These are phyloP conservation scores for Alcis repandata DNA, from an alignment of 2,888 invertebrate species.

Conservation along the genomic window DNA sequence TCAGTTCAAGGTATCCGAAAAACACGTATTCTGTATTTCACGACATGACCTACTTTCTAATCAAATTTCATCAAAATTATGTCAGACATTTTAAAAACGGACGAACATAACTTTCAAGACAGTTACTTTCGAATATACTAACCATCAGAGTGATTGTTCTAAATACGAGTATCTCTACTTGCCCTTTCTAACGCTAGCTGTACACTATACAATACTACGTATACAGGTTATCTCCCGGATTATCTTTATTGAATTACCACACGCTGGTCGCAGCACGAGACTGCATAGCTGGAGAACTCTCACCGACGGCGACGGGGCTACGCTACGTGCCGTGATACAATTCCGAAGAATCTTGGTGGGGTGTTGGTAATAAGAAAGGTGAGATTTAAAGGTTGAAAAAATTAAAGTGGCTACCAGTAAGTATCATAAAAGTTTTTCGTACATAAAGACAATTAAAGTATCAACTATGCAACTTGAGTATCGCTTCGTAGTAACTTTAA, in stretches of 20 bases:
- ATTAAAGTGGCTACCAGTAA: too few relatives aligned
- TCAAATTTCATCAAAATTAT: too few relatives aligned
- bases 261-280: slow-evolving; percentile 77
- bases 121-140: too few relatives aligned
- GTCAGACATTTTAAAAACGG: too few relatives aligned
- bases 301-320: neutral
- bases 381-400: neutral
- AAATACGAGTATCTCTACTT: neutral
- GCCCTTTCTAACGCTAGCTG: slow-evolving; percentile 8
- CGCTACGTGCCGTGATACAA: slow-evolving; percentile 16
- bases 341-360: slow-evolving; percentile 3
- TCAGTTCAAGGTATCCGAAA: too few relatives aligned
- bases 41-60: too few relatives aligned
- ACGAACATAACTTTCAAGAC: too few relatives aligned
- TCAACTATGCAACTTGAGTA: neutral
- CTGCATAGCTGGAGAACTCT: slow-evolving; percentile 48
- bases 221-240: slow-evolving; percentile 67
- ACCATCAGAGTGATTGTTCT: neutral
- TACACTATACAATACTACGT: neutral
- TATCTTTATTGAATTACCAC: slow-evolving; percentile 83
- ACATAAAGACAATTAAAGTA: neutral
- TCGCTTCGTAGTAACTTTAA: too few relatives aligned
- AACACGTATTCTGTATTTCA: too few relatives aligned
- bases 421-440: neutral
- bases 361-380: neutral